These are phyloP conservation scores for Tarsius wallacei DNA, from an alignment of 2,797 vertebrate genomes.

Conservation along the genomic window DNA sequence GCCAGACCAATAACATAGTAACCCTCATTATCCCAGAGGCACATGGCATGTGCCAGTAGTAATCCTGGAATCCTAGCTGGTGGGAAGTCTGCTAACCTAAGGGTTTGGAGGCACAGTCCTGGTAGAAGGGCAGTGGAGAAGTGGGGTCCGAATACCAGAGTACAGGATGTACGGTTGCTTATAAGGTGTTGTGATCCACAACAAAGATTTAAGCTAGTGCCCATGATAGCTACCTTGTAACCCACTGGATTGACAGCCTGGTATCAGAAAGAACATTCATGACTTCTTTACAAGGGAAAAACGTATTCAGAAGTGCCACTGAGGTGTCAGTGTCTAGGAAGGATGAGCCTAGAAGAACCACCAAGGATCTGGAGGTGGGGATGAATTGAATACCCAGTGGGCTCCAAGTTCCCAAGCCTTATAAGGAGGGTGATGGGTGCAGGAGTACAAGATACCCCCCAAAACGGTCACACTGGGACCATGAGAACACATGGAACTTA, in stretches of 20 bases:
- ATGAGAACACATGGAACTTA: background rate
- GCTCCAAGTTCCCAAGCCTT: background rate
- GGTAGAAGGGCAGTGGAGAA: background rate
- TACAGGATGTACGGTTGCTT: background rate
- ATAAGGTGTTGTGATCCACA: background rate
- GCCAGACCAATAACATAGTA: background rate
- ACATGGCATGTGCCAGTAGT: background rate
- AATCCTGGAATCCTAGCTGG: background rate
- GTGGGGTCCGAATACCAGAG: background rate
- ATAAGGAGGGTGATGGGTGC: background rate
- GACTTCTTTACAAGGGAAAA: background rate
- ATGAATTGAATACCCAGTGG: background rate
- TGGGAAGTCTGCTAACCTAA: background rate
- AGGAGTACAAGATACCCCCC: background rate
- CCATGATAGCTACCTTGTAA: background rate
- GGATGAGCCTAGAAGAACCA: background rate
- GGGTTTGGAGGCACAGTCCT: background rate
- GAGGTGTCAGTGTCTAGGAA: background rate
- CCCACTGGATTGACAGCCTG: background rate
- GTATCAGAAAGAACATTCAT: background rate
- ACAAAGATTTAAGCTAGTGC: background rate
- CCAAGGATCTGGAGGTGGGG: background rate
- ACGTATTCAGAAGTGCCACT: background rate
- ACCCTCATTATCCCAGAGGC: background rate
- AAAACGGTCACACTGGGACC: background rate